Evolutionary conservation across 2,888 invertebrate genomes (phyloP).

Genomic region (Diaphora mendica): DNA sequence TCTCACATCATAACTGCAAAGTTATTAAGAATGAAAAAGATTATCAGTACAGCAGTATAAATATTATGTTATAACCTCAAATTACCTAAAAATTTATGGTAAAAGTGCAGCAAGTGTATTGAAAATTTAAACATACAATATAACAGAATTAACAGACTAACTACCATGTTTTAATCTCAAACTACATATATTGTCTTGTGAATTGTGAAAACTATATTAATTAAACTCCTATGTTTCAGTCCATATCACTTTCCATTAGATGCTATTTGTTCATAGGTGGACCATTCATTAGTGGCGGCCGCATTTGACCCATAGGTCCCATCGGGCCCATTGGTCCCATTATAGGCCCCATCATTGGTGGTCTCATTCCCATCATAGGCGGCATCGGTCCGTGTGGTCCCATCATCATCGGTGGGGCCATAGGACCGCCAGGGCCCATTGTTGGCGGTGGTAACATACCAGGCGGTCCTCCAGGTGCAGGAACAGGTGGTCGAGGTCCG

Average conservation of each 20-base stretch:
- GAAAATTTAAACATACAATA: too few relatives aligned
- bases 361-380: conserved; percentile 89
- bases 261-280: conserved; percentile 87
- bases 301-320: conserved; percentile 90
- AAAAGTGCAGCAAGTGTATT: background rate
- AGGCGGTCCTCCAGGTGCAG: conserved; percentile 87
- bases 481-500: conserved; percentile 83
- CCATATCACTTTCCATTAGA: conserved; percentile 26
- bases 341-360: conserved; percentile 89
- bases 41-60: too few relatives aligned
- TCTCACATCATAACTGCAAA: too few relatives aligned
- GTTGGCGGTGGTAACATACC: conserved; percentile 86
- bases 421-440: conserved; percentile 90
- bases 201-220: conserved; percentile 33
- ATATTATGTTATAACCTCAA: too few relatives aligned
- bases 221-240: conserved; percentile 25
- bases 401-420: conserved; percentile 93
- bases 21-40: too few relatives aligned
- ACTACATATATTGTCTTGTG: conserved; percentile 19
- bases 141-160: background rate
- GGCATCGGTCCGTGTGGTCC: conserved; percentile 93
- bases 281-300: conserved; percentile 91
- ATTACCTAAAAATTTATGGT: background rate
- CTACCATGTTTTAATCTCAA: conserved; percentile 40
- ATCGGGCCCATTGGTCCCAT: conserved; percentile 87